Evolutionary conservation across 2,797 vertebrate species (phyloP).

Genomic region (Bothrops alternatus): DNA sequence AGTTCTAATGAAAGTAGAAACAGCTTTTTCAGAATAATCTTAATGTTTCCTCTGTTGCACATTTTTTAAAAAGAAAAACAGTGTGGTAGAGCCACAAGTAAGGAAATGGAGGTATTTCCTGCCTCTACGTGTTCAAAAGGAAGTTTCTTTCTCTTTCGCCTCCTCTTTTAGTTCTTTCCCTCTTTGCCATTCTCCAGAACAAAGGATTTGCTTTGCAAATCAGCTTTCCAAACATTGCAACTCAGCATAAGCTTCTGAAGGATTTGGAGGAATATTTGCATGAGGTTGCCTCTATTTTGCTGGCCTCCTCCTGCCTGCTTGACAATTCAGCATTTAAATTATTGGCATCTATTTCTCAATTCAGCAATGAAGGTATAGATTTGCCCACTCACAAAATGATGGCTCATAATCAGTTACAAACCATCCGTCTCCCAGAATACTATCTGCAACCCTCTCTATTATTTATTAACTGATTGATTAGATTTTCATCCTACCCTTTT

Average conservation of each 20-base stretch:
- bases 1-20: neutral
- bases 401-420: neutral
- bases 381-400: neutral
- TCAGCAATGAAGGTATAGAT: neutral
- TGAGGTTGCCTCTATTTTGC: neutral
- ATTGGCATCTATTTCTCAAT: neutral
- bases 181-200: neutral
- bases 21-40: neutral
- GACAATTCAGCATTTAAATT: neutral
- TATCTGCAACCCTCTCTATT: neutral
- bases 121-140: neutral
- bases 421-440: neutral
- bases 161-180: neutral
- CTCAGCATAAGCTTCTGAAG: neutral
- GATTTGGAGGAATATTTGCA: neutral
- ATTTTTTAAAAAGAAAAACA: neutral
- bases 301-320: neutral
- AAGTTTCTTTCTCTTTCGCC: neutral
- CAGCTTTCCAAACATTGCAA: neutral
- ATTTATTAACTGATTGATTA: neutral
- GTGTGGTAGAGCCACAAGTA: constrained; percentile 34
- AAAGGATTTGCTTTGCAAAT: neutral
- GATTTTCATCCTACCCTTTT: neutral
- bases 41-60: neutral
- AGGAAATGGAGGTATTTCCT: constrained; percentile 23